Conservation (phyloP, 2,113 vertebrate genomes). For the Hemiprocne comata region DNA sequence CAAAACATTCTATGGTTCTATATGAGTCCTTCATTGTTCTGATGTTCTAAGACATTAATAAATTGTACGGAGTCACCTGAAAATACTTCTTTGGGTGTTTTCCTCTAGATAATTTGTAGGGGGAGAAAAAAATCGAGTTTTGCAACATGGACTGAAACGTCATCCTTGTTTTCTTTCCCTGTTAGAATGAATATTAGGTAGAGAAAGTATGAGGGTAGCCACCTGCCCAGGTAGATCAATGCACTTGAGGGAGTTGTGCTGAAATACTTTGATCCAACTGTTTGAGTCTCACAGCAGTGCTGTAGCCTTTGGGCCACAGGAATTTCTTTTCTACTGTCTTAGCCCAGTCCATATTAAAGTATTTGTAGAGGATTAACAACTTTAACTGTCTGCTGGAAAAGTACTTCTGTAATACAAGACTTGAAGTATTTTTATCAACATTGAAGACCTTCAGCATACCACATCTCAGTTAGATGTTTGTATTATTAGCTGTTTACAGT, state of each 20-base stretch:
- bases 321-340: not conserved
- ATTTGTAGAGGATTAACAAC: not conserved
- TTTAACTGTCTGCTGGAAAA: not conserved
- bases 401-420: not conserved
- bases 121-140: not conserved
- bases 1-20: no score
- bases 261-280: no score
- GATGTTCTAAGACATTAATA: not conserved
- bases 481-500: not conserved
- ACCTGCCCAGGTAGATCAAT: not conserved
- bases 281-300: not conserved
- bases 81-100: not conserved
- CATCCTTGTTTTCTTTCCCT: not conserved
- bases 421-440: not conserved
- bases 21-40: no score
- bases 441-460: not conserved
- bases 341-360: rapidly evolving
- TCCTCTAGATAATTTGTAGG: not conserved
- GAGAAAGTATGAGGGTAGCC: not conserved
- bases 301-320: not conserved
- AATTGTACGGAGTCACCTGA: not conserved
- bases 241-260: not conserved
- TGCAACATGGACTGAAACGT: not conserved
- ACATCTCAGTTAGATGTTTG: not conserved
- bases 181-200: not conserved